phyloP scores from a whole-genome alignment of 1,140 invertebrate species.

The Conus ventricosus region DNA sequence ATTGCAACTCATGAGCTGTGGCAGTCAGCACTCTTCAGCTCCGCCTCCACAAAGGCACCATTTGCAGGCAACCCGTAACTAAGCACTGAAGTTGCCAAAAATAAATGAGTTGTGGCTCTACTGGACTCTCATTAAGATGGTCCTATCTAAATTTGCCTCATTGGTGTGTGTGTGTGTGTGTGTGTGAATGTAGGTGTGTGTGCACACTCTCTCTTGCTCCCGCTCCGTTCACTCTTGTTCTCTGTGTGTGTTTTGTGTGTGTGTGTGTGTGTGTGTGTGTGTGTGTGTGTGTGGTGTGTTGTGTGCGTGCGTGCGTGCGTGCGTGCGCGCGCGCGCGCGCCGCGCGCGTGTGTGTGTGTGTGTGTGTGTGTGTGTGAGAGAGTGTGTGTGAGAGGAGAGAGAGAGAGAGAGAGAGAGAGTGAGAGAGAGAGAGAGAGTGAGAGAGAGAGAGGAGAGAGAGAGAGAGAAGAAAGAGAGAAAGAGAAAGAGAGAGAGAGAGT shows the following conservation, averaged over 20 bases:
- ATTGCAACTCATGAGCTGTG: too few relatives aligned
- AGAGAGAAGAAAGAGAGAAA: constrained; percentile 4
- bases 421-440: background rate
- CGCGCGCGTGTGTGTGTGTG: background rate
- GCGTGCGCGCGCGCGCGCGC: background rate
- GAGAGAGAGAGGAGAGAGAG: background rate
- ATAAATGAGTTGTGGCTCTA: too few relatives aligned
- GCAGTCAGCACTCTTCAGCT: too few relatives aligned
- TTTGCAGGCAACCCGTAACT: too few relatives aligned
- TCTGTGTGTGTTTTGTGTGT: background rate
- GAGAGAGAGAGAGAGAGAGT: constrained; percentile 1
- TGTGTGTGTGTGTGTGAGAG: background rate
- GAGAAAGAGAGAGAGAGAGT: background rate
- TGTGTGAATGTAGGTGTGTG: too few relatives aligned
- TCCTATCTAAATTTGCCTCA: too few relatives aligned
- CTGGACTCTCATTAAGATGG: too few relatives aligned
- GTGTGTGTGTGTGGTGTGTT: constrained; percentile 8
- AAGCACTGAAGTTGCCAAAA: too few relatives aligned
- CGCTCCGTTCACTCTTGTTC: too few relatives aligned
- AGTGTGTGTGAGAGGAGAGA: constrained; percentile 5
- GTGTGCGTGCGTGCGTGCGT: background rate
- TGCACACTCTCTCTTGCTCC: too few relatives aligned
- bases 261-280: constrained; percentile 15
- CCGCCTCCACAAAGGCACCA: too few relatives aligned
- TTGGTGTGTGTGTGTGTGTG: too few relatives aligned